phyloP scores from a whole-genome alignment of 2,113 vertebrate genomes.

The Stegostoma tigrinum region DNA sequence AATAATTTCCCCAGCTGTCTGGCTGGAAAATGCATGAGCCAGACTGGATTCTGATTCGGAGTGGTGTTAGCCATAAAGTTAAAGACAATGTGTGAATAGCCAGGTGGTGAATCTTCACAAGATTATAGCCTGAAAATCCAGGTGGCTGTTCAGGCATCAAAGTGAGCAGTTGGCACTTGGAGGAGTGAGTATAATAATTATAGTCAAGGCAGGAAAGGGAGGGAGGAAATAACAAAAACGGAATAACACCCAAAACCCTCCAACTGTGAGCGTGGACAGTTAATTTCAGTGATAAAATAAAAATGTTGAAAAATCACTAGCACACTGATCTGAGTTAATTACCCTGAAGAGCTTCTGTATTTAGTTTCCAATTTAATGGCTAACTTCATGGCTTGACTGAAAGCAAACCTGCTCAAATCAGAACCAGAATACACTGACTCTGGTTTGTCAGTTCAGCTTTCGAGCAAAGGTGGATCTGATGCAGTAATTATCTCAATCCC shows the following conservation, averaged over 20 bases:
- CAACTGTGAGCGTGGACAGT: not conserved
- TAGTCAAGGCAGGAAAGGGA: not conserved
- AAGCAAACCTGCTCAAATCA: not conserved
- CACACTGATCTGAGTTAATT: not conserved
- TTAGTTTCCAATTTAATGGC: not conserved
- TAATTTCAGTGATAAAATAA: not conserved
- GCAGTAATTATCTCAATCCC: conserved; percentile 1
- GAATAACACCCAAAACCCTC: not conserved
- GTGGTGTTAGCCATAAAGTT: not conserved
- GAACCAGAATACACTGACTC: not conserved
- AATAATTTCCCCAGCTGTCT: not conserved
- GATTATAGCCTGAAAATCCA: not conserved
- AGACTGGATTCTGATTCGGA: not conserved
- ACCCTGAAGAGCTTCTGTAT: not conserved
- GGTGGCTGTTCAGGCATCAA: not conserved
- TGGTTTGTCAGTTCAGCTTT: not conserved
- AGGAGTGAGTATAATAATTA: not conserved
- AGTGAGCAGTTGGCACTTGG: not conserved
- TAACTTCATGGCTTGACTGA: not conserved
- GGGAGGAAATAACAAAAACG: not conserved
- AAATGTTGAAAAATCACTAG: not conserved
- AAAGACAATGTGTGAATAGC: not conserved
- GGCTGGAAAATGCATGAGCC: not conserved
- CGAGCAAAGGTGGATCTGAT: not conserved
- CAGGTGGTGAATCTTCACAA: no score